phyloP scores from a whole-genome alignment of 1,140 invertebrate genomes.

The Drosophila willistoni region DNA sequence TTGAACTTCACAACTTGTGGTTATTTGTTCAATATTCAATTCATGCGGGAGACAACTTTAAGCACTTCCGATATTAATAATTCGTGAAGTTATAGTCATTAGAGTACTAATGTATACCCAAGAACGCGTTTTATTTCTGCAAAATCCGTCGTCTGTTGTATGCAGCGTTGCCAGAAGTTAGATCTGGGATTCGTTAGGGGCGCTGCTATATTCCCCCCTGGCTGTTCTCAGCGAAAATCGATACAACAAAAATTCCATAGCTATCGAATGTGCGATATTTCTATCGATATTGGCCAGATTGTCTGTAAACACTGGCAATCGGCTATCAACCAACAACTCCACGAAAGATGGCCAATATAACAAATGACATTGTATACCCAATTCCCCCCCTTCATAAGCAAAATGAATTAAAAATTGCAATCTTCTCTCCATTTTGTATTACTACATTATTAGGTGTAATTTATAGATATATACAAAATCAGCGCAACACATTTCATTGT shows the following conservation, averaged over 20 bases:
- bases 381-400: not conserved
- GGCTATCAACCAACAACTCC: not conserved
- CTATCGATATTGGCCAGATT: constrained; percentile 1
- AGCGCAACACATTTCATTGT: constrained; percentile 35
- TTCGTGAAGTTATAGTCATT: constrained; percentile 4
- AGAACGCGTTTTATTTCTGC: constrained; percentile 38
- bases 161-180: constrained; percentile 22
- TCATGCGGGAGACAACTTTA: not conserved
- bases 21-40: constrained; percentile 26
- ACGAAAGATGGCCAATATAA: too few relatives aligned
- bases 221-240: not conserved
- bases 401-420: constrained; percentile 15
- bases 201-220: not conserved
- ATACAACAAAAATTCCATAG: not conserved
- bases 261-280: not conserved
- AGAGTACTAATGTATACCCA: constrained; percentile 20
- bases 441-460: constrained; percentile 60
- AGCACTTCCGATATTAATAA: not conserved
- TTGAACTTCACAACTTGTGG: constrained; percentile 74
- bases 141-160: constrained; percentile 55
- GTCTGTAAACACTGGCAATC: not conserved
- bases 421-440: constrained; percentile 52
- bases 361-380: not conserved
- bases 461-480: constrained; percentile 48
- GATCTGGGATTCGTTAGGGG: constrained; percentile 29